Conservation (phyloP, 1,140 invertebrate species). For the Megalonaias nervosa region DNA sequence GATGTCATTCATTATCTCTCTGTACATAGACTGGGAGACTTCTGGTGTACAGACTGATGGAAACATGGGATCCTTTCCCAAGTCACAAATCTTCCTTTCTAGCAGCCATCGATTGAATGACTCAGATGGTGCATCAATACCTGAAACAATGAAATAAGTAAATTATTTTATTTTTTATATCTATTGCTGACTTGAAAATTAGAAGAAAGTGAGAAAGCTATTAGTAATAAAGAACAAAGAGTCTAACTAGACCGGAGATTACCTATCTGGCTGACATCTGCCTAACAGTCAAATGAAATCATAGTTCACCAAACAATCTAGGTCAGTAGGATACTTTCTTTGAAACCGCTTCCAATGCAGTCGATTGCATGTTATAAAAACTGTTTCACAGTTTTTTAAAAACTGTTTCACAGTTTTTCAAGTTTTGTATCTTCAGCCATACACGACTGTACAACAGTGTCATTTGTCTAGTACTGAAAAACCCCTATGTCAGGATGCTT, state of each 20-base stretch:
- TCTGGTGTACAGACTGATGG: constrained; percentile 93
- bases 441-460: background rate
- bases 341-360: too few species aligned
- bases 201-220: background rate
- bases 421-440: background rate
- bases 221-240: background rate
- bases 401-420: too few species aligned
- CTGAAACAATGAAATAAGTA: constrained; percentile 61
- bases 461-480: background rate
- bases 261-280: too few species aligned
- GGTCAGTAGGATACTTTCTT: too few species aligned
- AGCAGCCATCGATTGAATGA: constrained; percentile 97
- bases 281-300: too few species aligned
- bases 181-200: background rate
- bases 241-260: too few species aligned
- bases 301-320: too few species aligned
- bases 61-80: constrained; percentile 84
- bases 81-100: constrained; percentile 93
- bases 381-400: too few species aligned
- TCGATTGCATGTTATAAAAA: too few species aligned
- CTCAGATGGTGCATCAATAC: constrained; percentile 95
- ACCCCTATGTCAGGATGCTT: too few species aligned
- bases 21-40: constrained; percentile 95
- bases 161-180: constrained; percentile 3
- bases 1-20: constrained; percentile 99